Base-by-base conservation (phyloP, 1,140 invertebrate genomes). In the Cherax destructor region DNA sequence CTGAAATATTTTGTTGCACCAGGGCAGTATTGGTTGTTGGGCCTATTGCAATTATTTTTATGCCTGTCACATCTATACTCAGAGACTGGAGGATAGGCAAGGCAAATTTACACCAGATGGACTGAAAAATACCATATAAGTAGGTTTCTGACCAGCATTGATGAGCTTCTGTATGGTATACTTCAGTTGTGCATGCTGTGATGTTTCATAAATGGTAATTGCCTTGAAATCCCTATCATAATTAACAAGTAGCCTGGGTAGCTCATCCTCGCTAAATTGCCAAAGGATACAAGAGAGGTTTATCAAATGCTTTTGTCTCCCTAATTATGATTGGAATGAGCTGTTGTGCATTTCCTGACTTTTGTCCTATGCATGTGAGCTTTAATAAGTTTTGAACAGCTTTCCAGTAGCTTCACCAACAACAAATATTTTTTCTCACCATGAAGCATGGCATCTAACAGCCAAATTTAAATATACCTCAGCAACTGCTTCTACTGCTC, bases 81-180 rank as follows among this genome's bases (percentile, higher is more conserved):
- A 94, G 91, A 50, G 93, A 92, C 92, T 93, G 93, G 74, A 94
- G 93, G 88, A 93, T 87, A 81, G 91, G 93, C 16, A 94, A 81
- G 91, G 93, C 16, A 94, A 16, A 88, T 94, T 93, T 16, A 95
- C 94, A 81, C 95, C 95, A 47, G 95, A 95, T 13, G 95, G 95
- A 93, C 95, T 95, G 93, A 95, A 95, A 93, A 95, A 95, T 41
- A 95, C 94, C 11, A 95, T 89, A 93, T 91, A 94, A 88, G 94
- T 93, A 47, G 95, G 94, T 21, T 94, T 91, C 24, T 91, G 59
- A 84, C 87, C 79, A 69, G 92, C 91, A 93, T 94, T 91, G 93
- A 94, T 94, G 6, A 93, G 86, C 72, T 93, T 76, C 41, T 50
- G 24, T 30, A 95, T 93, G 13, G 94, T 94, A 56, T 93, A 59